These are phyloP conservation scores for Sturmia bella DNA, from an alignment of 2,888 invertebrate species.

Conservation along the genomic window DNA sequence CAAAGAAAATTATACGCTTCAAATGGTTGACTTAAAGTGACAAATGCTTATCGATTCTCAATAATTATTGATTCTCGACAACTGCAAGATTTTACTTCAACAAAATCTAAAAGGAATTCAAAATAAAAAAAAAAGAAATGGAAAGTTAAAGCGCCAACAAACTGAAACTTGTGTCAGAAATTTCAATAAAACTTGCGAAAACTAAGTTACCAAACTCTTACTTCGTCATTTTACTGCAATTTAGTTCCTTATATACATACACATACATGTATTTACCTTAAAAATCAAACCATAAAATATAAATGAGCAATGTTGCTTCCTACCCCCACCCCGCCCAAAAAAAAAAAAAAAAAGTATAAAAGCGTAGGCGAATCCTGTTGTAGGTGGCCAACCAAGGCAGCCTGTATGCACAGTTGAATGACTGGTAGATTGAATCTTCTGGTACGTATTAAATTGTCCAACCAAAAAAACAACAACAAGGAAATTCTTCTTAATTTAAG, in stretches of 20 bases:
- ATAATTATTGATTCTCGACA: slow-evolving; percentile 67
- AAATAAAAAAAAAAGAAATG: background rate
- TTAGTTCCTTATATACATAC: slow-evolving; percentile 26
- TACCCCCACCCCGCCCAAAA: background rate
- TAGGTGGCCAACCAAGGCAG: background rate
- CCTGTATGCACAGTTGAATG: slow-evolving; percentile 54
- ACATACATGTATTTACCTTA: slow-evolving; percentile 48
- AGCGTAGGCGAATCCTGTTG: slow-evolving; percentile 1
- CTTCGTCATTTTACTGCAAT: slow-evolving; percentile 42
- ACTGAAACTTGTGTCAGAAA: slow-evolving; percentile 39
- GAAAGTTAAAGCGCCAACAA: slow-evolving; percentile 8
- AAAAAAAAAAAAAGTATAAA: background rate
- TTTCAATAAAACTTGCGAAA: slow-evolving; percentile 66
- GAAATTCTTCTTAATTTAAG: slow-evolving; percentile 59
- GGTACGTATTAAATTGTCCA: slow-evolving; percentile 64
- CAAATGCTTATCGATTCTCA: slow-evolving; percentile 65
- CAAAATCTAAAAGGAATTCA: background rate
- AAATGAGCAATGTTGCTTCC: slow-evolving; percentile 40
- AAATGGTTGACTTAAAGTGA: slow-evolving; percentile 46
- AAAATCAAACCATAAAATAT: slow-evolving; percentile 53
- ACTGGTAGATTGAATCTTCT: slow-evolving; percentile 58
- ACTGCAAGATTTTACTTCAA: slow-evolving; percentile 2
- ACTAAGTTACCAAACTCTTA: slow-evolving; percentile 53
- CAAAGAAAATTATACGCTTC: background rate
- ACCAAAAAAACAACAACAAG: too few relatives aligned